Evolutionary conservation across 2,888 invertebrate genomes (phyloP).

Genomic region (Tinea semifulvella): DNA sequence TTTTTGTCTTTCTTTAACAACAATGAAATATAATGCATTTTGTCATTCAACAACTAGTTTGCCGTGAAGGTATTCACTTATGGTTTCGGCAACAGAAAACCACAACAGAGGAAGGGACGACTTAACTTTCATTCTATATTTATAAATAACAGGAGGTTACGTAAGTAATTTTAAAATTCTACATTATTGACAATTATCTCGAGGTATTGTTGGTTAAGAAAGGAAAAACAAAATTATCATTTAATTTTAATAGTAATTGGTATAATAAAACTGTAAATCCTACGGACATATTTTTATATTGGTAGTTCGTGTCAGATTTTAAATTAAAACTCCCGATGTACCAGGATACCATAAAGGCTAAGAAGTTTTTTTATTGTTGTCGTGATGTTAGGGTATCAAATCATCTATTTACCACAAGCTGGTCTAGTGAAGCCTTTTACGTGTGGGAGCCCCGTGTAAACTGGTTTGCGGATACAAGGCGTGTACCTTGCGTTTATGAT

Average conservation of each 20-base stretch:
- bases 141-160: conserved; percentile 1
- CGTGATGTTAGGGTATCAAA: not conserved
- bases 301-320: no score
- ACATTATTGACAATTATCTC: no score
- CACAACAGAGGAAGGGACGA: conserved; percentile 4
- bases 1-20: no score
- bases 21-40: no score
- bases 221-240: no score
- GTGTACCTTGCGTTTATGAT: not conserved
- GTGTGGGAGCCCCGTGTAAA: conserved; percentile 39
- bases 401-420: conserved; percentile 4
- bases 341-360: not conserved
- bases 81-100: conserved; percentile 1
- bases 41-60: not conserved
- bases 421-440: conserved; percentile 45
- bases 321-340: no score
- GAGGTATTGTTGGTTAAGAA: no score
- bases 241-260: not conserved
- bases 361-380: not conserved
- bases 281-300: not conserved
- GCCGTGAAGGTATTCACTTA: not conserved
- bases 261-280: no score
- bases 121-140: conserved; percentile 5
- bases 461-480: not conserved
- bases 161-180: conserved; percentile 3